Evolutionary conservation across 64 coral and sea anemone genomes (phyloP), one percentile per base, ranked within the genome.

Genomic region (Trachythela sp.): DNA sequence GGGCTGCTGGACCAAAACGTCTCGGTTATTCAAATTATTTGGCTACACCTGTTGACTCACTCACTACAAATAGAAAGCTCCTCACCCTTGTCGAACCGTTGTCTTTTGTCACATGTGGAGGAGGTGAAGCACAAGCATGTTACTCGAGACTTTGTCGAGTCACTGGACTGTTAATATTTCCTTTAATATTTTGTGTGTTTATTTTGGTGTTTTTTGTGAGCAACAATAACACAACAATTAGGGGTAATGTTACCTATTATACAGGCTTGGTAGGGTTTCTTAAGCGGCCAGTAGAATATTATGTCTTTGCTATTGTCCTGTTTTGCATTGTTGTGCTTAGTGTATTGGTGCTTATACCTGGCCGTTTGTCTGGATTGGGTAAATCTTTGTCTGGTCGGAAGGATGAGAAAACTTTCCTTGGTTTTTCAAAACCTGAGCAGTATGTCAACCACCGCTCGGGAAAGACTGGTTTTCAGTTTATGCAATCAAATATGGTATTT

Each of bases 401-500:
- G 67, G 96, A 95, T 90, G 96, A 95, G 22, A 91, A 85, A n/a
- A 93, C 37, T 2, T 99, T 99, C 40, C 90, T 99, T 86, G 96
- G 96, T 2, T 99, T 99, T 56, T 41, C 90, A 27, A 99, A 99
- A 59, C 96, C 96, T 54, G 91, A 94, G 18, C 41, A 91, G 38
- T 48, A 93, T 0, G 48, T 99, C 18, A 37, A 83, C 17, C 43
- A 41, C 13, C 86, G 30, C 17, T 42, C 96, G 40, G 96, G 94
- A 40, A 87, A 93, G 9, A 86, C 87, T 30, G 96, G 96, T 8
- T 99, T 99, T 60, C 96, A 99, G 39, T 94, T 99, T 36, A 86
- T 94, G 14, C 94, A 99, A 70, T 88, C 94, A 92, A 99, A 99
- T 70, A 99, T 99, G 93, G 88, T 95, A 18, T 99, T 99, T 89